These are phyloP conservation scores for Scomberomorus guttatus DNA, from an alignment of 2,797 vertebrate species.

Conservation along the genomic window DNA sequence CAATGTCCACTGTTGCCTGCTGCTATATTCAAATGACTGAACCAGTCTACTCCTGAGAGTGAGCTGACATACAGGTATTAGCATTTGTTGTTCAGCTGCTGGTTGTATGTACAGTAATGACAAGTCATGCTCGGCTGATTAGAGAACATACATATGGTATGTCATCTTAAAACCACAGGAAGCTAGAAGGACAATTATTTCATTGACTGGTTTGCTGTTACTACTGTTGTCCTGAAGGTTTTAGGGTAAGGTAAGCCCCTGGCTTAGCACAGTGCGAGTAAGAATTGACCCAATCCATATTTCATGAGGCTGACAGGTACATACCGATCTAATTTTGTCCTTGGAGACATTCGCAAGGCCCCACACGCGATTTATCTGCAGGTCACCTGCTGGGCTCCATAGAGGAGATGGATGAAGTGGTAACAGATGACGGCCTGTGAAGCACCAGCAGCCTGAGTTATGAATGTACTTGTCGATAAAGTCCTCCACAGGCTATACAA, in stretches of 20 bases:
- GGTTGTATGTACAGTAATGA: slow-evolving; percentile 11
- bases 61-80: slow-evolving; percentile 50
- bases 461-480: slow-evolving; percentile 67
- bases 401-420: slow-evolving; percentile 78
- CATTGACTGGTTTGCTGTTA: slow-evolving; percentile 15
- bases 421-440: slow-evolving; percentile 70
- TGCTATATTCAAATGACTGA: slow-evolving; percentile 63
- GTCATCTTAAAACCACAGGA: background rate
- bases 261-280: slow-evolving; percentile 48
- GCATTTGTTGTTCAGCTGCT: slow-evolving; percentile 47
- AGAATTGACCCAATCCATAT: slow-evolving; percentile 73
- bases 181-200: slow-evolving; percentile 9
- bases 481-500: slow-evolving; percentile 52
- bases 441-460: slow-evolving; percentile 71
- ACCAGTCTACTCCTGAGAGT: slow-evolving; percentile 15
- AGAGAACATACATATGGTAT: background rate
- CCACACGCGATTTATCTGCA: slow-evolving; percentile 76
- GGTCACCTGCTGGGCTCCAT: slow-evolving; percentile 74
- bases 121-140: background rate
- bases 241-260: slow-evolving; percentile 55
- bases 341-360: slow-evolving; percentile 78
- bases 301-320: slow-evolving; percentile 83
- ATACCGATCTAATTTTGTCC: slow-evolving; percentile 83
- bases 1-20: slow-evolving; percentile 57
- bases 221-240: slow-evolving; percentile 37